Conservation (phyloP, 2,113 vertebrate genomes). For the Eudyptes chrysolophus region DNA sequence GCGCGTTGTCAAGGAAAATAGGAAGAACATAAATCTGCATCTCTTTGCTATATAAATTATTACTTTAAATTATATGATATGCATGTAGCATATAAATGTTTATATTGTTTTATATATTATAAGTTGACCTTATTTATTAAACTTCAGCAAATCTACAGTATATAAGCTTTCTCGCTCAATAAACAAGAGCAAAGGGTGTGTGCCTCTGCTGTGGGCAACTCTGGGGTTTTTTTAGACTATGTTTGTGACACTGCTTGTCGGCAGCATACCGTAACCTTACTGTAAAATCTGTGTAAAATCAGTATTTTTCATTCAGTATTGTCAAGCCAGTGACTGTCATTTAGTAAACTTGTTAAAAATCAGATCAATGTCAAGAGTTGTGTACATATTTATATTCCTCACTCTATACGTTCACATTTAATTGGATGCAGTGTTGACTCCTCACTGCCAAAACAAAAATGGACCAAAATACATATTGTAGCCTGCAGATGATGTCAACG, state of each 20-base stretch:
- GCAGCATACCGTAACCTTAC: conserved; percentile 52
- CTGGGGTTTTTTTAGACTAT: conserved; percentile 50
- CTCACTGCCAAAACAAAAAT: background rate
- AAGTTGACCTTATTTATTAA: conserved; percentile 99
- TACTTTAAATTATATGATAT: conserved; percentile 99
- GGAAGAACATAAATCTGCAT: conserved; percentile 83
- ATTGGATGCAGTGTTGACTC: background rate
- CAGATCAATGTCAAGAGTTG: conserved; percentile 68
- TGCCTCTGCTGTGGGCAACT: conserved; percentile 75
- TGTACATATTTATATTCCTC: conserved; percentile 62
- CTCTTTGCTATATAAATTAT: conserved; percentile 94
- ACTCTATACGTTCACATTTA: background rate
- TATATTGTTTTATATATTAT: conserved; percentile 93
- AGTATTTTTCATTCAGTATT: conserved; percentile 81
- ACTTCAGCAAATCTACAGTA: conserved; percentile 80
- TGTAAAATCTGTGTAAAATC: conserved; percentile 77
- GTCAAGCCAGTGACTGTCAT: conserved; percentile 73
- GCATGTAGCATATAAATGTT: conserved; percentile 99
- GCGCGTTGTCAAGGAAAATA: conserved; percentile 92
- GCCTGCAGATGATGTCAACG: background rate
- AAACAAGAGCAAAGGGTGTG: conserved; percentile 75
- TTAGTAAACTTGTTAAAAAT: conserved; percentile 78
- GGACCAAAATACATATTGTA: background rate
- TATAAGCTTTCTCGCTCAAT: conserved; percentile 82
- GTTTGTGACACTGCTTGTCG: conserved; percentile 53